Evolutionary conservation across 2,888 invertebrate genomes (phyloP).

Genomic region (Tryphoninae sp.): DNA sequence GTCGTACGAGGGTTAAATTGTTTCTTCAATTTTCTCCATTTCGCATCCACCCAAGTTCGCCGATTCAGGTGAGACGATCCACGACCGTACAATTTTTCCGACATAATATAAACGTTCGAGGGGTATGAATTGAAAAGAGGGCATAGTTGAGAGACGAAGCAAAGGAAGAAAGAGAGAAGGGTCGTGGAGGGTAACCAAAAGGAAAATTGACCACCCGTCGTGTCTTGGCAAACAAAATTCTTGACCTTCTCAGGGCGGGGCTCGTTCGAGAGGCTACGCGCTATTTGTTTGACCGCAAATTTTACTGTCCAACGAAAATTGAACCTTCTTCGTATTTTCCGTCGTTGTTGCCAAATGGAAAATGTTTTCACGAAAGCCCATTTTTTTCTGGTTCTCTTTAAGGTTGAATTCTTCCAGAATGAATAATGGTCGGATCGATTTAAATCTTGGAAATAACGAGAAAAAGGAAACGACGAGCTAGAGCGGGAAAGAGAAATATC

Average conservation of each 20-base stretch:
- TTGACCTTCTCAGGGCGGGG: conserved; percentile 47
- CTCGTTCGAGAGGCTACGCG: conserved; percentile 31
- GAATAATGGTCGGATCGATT: conserved; percentile 2
- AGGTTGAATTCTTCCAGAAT: neutral
- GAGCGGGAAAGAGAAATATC: neutral
- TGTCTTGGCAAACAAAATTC: conserved; percentile 55
- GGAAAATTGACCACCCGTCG: conserved; percentile 66
- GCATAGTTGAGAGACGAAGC: neutral
- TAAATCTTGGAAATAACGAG: conserved; percentile 13
- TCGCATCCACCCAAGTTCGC: neutral
- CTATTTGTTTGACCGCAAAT: conserved; percentile 41
- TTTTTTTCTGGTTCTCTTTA: conserved; percentile 21
- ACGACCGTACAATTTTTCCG: neutral
- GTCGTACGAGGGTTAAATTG: neutral
- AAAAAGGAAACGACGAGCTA: neutral
- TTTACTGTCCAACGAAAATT: conserved; percentile 41
- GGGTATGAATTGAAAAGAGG: neutral
- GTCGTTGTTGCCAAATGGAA: neutral
- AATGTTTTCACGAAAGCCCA: neutral
- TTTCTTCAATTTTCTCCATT: neutral
- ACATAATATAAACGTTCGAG: neutral
- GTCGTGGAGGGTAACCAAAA: conserved; percentile 46
- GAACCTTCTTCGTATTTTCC: conserved; percentile 37
- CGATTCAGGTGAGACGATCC: neutral
- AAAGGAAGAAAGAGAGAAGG: conserved; percentile 22